Base-by-base conservation (phyloP, 2,888 invertebrate genomes). In the Platycnemis pennipes region DNA sequence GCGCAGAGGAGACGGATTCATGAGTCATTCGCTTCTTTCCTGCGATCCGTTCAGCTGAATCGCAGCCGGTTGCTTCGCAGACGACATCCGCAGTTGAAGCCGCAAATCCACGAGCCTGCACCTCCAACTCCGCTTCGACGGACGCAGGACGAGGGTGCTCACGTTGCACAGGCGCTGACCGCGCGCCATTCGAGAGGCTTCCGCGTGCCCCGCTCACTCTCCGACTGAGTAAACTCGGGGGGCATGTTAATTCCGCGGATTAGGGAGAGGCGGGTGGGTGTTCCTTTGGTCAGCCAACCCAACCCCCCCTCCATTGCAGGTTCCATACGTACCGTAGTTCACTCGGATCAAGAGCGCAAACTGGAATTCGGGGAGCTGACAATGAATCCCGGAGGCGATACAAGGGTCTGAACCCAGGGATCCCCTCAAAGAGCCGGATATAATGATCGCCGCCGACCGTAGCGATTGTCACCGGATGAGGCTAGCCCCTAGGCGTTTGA, bases 261-360 rank as follows among this genome's bases (percentile, higher is more conserved):
- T 77, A 31, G 77, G 77, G 8, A 37, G 77, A 37, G 37, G 37
- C 37, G 77, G 22, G 37, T 37, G 77, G 37, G 77, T 49, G 49
- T 77, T 77, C 77, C 77, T 77, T 77, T 77, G 31, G 77, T 13
- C 2, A 13, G 31, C 63, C n/a, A n/a, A n/a, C n/a, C n/a, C n/a
- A n/a, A n/a, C n/a, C n/a, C 63, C 63, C n/a, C n/a, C 63, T 8
- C 37, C 37, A 8, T 13, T 31, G 63, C 31, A 77, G 77, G 31
- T 37, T 77, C 77, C n/a, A 77, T 77, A 31, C 63, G n/a, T n/a
- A n/a, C 77, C 37, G 77, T 31, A 77, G 77, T 77, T 77, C 37
- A 8, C 8, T 13, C 13, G 16, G 77, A 37, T 37, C 77, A 31
- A 37, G 37, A 31, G 77, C 77, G 37, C 37, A 77, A 77, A 77